Evolutionary conservation across 2,797 vertebrate genomes (phyloP).

Genomic region (Brotula barbata): DNA sequence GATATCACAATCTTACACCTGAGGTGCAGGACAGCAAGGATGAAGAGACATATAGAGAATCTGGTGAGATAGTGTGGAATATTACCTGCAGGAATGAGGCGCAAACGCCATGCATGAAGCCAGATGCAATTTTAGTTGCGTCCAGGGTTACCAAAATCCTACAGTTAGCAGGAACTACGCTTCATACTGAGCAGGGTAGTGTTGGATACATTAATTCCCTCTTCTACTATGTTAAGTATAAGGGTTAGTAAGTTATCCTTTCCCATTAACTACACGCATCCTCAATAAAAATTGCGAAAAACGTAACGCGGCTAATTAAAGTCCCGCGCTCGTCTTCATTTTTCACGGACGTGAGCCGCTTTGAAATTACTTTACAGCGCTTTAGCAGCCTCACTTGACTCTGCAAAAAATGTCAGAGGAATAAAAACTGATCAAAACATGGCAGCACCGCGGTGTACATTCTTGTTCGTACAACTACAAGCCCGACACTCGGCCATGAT

Average conservation of each 20-base stretch:
- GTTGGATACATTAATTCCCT: too few relatives aligned
- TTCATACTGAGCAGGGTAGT: background rate
- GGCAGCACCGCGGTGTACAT: constrained; percentile 18
- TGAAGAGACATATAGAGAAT: constrained; percentile 19
- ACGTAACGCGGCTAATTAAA: constrained; percentile 50
- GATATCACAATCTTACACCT: constrained; percentile 63
- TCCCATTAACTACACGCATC: too few relatives aligned
- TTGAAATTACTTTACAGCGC: constrained; percentile 54
- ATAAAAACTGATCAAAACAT: constrained; percentile 46
- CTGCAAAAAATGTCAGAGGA: constrained; percentile 37
- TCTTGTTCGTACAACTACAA: background rate
- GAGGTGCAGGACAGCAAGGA: constrained; percentile 41
- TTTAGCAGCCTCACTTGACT: constrained; percentile 47
- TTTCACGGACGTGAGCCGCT: constrained; percentile 53
- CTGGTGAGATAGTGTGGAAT: constrained; percentile 32
- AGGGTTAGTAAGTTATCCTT: too few relatives aligned
- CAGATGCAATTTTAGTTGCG: constrained; percentile 47
- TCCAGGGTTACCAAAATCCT: constrained; percentile 26
- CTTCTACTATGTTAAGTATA: too few relatives aligned
- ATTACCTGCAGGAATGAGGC: constrained; percentile 35
- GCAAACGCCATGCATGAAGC: constrained; percentile 22
- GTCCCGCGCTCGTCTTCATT: constrained; percentile 30
- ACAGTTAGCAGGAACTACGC: constrained; percentile 10
- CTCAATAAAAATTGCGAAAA: too few relatives aligned
- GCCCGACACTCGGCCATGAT: background rate